These are phyloP conservation scores for Cyphomyrmex costatus DNA, from an alignment of 1,140 invertebrate genomes.

Conservation along the genomic window DNA sequence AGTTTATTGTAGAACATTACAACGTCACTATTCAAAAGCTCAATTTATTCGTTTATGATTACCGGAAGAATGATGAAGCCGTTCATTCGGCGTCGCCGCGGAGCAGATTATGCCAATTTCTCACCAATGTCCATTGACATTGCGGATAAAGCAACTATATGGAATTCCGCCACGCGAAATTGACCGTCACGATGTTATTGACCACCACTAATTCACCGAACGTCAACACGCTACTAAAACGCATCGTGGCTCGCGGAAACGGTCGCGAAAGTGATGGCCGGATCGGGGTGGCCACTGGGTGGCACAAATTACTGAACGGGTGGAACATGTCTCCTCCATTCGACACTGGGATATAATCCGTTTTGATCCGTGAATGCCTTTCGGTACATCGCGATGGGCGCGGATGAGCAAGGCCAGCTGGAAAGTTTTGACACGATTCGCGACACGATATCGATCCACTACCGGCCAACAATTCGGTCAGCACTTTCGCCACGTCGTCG, in stretches of 20 bases:
- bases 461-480: slow-evolving; percentile 3
- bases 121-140: background rate
- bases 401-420: background rate
- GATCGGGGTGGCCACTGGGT: background rate
- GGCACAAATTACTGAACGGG: slow-evolving; percentile 65
- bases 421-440: slow-evolving; percentile 54
- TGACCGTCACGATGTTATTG: slow-evolving; percentile 39
- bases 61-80: background rate
- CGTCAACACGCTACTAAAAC: slow-evolving; percentile 33
- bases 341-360: slow-evolving; percentile 65
- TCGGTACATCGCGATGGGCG: slow-evolving; percentile 56
- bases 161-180: slow-evolving; percentile 16
- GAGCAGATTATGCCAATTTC: slow-evolving; percentile 35
- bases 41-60: background rate
- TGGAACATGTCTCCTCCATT: slow-evolving; percentile 2
- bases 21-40: background rate
- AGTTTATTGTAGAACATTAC: background rate
- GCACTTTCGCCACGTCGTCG: slow-evolving; percentile 40
- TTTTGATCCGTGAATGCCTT: slow-evolving; percentile 68
- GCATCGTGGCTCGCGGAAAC: slow-evolving; percentile 43
- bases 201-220: slow-evolving; percentile 43
- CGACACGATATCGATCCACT: slow-evolving; percentile 17
- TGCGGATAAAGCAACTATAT: slow-evolving; percentile 19
- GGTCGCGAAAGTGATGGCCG: background rate
- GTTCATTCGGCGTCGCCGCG: background rate